These are phyloP conservation scores for Chelonoidis abingdonii DNA, from an alignment of 2,113 vertebrate species.

Conservation along the genomic window DNA sequence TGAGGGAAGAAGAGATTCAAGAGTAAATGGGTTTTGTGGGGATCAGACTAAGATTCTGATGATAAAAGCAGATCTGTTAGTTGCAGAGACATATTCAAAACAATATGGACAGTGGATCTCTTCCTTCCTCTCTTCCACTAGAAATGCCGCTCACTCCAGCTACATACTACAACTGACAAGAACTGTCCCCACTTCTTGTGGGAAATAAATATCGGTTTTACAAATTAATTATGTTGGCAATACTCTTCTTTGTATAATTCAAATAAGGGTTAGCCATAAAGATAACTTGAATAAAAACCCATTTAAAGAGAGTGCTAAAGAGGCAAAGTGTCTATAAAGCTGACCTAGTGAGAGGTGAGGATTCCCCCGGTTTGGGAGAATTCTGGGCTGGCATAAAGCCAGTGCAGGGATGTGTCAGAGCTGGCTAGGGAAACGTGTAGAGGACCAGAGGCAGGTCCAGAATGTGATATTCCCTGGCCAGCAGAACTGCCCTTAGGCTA, in stretches of 20 bases:
- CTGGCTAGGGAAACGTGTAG: not conserved
- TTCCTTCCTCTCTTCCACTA: not conserved
- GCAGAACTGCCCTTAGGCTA: not conserved
- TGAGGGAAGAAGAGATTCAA: not conserved
- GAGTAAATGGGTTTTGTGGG: not conserved
- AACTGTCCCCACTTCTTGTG: rapidly evolving
- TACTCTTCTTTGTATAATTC: not conserved
- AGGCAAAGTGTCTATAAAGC: not conserved
- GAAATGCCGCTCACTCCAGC: not conserved
- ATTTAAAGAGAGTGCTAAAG: not conserved
- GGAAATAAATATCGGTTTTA: not conserved
- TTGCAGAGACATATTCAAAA: not conserved
- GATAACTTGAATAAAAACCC: not conserved
- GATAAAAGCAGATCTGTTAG: not conserved
- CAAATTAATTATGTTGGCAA: not conserved
- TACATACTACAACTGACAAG: not conserved
- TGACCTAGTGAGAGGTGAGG: not conserved
- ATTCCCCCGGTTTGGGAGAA: not conserved
- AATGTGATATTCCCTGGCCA: not conserved
- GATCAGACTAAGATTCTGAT: not conserved
- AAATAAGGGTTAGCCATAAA: not conserved
- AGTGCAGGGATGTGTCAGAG: not conserved
- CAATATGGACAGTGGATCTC: not conserved
- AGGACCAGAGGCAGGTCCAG: not conserved
- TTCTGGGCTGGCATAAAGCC: not conserved